A percentile compares a stretch with the other conserved stretches of the same genome.
Evolutionary conservation across 2,113 vertebrate genomes (phyloP).

Genomic region (Rissa tridactyla): DNA sequence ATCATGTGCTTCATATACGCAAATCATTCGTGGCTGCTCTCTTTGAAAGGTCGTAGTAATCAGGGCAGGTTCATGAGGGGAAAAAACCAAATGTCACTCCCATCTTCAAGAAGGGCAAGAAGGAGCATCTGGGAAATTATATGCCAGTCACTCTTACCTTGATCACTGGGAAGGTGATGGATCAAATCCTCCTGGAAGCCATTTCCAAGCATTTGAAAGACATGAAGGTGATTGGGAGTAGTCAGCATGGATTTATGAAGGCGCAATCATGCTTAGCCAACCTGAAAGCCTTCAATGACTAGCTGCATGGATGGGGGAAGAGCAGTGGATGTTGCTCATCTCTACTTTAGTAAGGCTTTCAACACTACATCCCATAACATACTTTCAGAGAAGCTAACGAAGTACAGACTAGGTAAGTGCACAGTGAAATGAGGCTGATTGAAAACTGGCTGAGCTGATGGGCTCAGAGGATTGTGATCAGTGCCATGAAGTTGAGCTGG

Average conservation of each 20-base stretch:
- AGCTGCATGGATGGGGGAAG: accelerated
- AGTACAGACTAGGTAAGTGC: background rate
- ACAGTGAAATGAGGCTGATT: background rate
- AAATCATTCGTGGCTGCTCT: background rate
- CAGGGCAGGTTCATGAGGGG: background rate
- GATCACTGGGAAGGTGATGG: background rate
- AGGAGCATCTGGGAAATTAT: background rate
- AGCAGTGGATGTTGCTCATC: background rate
- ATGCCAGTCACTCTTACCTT: background rate
- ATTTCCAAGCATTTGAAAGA: background rate
- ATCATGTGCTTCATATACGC: background rate
- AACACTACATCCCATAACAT: background rate
- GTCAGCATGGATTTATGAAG: background rate
- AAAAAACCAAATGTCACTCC: background rate
- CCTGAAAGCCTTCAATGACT: background rate
- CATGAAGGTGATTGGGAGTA: background rate
- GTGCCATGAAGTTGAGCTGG: background rate
- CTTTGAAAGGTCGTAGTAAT: background rate
- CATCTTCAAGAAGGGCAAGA: background rate
- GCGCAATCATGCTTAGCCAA: background rate
- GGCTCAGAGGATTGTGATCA: background rate
- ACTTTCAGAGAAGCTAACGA: background rate
- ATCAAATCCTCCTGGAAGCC: background rate
- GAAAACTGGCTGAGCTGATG: background rate
- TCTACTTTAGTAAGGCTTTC: background rate